phyloP scores from a whole-genome alignment of 2,113 vertebrate genomes.

The Burhinus oedicnemus region DNA sequence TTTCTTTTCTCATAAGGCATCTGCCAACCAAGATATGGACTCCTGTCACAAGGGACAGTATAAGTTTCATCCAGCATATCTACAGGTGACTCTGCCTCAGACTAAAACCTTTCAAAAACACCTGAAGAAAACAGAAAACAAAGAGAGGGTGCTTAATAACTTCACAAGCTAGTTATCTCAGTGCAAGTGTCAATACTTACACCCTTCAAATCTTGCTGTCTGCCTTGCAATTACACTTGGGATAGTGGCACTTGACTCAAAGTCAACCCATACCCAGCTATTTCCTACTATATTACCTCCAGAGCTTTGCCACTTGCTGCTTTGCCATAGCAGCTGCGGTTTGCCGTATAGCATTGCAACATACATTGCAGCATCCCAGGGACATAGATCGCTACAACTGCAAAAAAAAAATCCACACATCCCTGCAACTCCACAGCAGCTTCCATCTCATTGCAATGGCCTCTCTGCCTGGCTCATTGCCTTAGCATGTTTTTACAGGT shows the following conservation, averaged over 20 bases:
- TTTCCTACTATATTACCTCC: not conserved
- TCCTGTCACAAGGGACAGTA: not conserved
- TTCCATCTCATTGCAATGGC: not conserved
- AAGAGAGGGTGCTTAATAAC: not conserved
- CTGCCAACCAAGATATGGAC: not conserved
- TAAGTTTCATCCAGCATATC: not conserved
- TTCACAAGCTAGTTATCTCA: not conserved
- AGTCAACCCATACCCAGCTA: not conserved
- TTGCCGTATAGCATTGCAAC: not conserved
- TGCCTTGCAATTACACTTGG: not conserved
- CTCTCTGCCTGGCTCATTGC: not conserved
- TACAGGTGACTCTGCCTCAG: not conserved
- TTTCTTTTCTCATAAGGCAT: not conserved
- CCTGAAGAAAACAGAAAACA: not conserved
- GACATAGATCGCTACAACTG: not conserved
- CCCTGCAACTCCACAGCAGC: not conserved
- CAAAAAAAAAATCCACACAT: not conserved
- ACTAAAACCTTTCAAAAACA: not conserved
- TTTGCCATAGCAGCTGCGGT: not conserved
- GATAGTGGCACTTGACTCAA: not conserved
- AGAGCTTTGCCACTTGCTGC: not conserved
- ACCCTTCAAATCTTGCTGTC: not conserved
- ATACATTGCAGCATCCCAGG: fast-evolving
- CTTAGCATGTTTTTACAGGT: not conserved
- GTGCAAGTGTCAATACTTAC: not conserved